These are phyloP conservation scores for Epinephelus moara DNA, from an alignment of 2,113 vertebrate genomes.

Conservation along the genomic window DNA sequence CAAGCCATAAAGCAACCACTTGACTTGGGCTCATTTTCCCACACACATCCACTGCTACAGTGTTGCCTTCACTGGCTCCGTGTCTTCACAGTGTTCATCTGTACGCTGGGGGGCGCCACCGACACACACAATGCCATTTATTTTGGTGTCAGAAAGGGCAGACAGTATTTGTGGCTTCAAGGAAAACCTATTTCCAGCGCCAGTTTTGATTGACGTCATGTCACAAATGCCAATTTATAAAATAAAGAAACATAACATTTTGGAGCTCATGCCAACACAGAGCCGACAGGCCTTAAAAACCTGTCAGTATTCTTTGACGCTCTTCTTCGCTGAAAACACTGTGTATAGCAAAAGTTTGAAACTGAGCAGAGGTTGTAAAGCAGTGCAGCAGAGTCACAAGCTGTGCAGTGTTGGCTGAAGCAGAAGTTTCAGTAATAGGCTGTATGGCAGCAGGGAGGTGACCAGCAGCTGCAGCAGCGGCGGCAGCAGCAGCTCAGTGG, in stretches of 20 bases:
- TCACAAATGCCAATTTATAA: not conserved
- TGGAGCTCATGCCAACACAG: not conserved
- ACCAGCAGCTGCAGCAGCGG: slow-evolving; percentile 43
- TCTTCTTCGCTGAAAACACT: not conserved
- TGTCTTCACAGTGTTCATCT: too few species aligned
- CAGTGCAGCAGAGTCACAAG: not conserved
- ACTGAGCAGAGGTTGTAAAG: not conserved
- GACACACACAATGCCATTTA: not conserved
- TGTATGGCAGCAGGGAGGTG: slow-evolving; percentile 58
- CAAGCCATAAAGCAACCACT: not conserved
- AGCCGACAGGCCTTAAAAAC: too few species aligned
- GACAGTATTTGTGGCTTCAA: not conserved
- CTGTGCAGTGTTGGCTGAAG: not conserved
- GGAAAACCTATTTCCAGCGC: not conserved
- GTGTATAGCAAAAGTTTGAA: not conserved
- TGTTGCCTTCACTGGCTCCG: not conserved
- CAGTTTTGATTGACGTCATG: not conserved
- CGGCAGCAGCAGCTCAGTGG: slow-evolving; percentile 18
- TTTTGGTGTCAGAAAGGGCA: not conserved
- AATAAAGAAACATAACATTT: not conserved
- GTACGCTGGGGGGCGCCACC: slow-evolving; percentile 33
- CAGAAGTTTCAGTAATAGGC: not conserved
- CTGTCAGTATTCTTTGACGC: not conserved
- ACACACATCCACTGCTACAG: not conserved
- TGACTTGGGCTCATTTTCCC: not conserved